A percentile compares a stretch with the other conserved stretches of the same genome.
These are phyloP conservation scores for Pristionchus japonicus DNA, from an alignment of 2,888 invertebrate genomes.

Conservation along the genomic window DNA sequence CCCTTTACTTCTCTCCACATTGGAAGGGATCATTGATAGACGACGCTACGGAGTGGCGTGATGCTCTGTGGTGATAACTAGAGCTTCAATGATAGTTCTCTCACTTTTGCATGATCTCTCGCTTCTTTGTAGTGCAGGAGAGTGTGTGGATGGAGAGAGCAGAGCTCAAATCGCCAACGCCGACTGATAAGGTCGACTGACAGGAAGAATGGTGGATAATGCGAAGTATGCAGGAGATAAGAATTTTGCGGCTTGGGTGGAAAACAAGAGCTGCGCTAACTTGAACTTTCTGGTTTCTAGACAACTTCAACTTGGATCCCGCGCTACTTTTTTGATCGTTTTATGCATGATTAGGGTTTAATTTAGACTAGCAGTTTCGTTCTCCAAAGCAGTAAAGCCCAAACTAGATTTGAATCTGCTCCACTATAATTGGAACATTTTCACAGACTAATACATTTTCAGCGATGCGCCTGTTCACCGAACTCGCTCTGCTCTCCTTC, in stretches of 20 bases:
- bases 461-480: background rate
- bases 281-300: background rate
- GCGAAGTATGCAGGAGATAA: background rate
- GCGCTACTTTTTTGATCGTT: too few species aligned
- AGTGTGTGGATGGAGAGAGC: background rate
- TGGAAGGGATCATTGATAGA: background rate
- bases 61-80: background rate
- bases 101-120: background rate
- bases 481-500: background rate
- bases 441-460: background rate
- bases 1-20: background rate
- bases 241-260: background rate
- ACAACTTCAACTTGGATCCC: background rate
- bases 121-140: background rate
- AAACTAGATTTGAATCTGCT: too few species aligned
- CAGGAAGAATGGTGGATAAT: too few species aligned
- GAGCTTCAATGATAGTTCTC: background rate
- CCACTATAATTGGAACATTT: background rate
- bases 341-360: too few species aligned
- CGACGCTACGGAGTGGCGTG: background rate
- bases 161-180: background rate
- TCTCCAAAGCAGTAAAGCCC: too few species aligned
- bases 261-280: background rate
- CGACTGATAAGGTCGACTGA: background rate
- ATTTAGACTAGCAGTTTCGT: too few species aligned